Evolutionary conservation across 2,888 invertebrate genomes (phyloP).

Genomic region (Philereme transversata): DNA sequence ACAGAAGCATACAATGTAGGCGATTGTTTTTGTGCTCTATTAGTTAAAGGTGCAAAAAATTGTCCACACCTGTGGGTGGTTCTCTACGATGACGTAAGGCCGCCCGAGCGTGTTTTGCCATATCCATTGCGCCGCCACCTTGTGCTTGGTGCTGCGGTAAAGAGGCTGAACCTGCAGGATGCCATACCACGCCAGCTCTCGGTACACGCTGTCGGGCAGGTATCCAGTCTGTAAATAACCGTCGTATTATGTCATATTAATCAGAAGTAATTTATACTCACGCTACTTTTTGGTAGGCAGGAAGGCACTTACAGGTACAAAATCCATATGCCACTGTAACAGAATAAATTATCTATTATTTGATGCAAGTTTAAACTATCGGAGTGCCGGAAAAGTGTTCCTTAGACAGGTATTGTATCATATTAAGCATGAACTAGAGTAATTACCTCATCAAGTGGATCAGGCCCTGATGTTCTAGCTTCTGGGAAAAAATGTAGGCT

Average conservation of each 20-base stretch:
- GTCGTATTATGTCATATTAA: not conserved
- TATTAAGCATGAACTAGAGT: not conserved
- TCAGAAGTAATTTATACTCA: not conserved
- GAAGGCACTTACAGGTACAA: constrained; percentile 21
- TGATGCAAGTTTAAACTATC: not conserved
- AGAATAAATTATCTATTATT: not conserved
- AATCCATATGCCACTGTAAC: constrained; percentile 29
- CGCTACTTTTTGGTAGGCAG: not conserved
- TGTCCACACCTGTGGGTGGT: constrained; percentile 16
- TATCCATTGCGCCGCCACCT: constrained; percentile 25
- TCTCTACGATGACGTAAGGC: constrained; percentile 26
- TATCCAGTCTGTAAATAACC: constrained; percentile 18
- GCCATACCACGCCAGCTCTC: constrained; percentile 30
- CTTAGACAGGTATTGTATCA: not conserved
- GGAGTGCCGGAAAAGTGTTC: not conserved
- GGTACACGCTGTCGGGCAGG: constrained; percentile 30
- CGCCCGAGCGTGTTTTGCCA: constrained; percentile 30
- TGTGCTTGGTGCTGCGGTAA: constrained; percentile 25
- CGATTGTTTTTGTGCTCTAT: not conserved
- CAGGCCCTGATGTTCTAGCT: not conserved
- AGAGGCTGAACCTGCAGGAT: constrained; percentile 31
- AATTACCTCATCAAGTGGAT: not conserved
- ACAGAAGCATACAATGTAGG: not conserved
- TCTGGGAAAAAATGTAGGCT: not conserved
- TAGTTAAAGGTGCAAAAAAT: not conserved